Percentiles rank a stretch among this genome's conserved stretches.
Evolutionary conservation across 2,113 vertebrate genomes (phyloP).

Genomic region (Zosterops pallidus): DNA sequence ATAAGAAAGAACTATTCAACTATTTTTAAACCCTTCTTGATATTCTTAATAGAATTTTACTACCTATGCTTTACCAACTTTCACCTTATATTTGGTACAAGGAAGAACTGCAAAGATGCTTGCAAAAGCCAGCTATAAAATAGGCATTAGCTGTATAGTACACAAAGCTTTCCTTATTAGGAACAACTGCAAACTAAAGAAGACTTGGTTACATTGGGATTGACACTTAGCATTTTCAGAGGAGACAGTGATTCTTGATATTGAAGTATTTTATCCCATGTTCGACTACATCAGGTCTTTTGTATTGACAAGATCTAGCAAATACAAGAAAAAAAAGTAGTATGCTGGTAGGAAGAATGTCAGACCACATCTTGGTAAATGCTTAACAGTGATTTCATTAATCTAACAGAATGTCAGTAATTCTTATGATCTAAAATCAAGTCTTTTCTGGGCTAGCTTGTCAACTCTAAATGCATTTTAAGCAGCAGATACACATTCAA

Average conservation of each 20-base stretch:
- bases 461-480: not conserved
- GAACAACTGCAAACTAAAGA: slow-evolving; percentile 28
- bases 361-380: slow-evolving; percentile 35
- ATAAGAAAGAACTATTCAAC: not conserved
- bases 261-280: slow-evolving; percentile 68
- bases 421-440: not conserved
- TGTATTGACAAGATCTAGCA: slow-evolving; percentile 68
- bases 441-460: not conserved
- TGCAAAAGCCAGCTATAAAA: slow-evolving; percentile 1
- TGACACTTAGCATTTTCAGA: slow-evolving; percentile 69
- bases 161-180: not conserved
- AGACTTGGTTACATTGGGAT: slow-evolving; percentile 38
- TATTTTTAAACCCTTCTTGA: not conserved
- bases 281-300: slow-evolving; percentile 67
- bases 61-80: not conserved
- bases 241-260: slow-evolving; percentile 66
- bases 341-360: slow-evolving; percentile 36
- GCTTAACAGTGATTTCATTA: slow-evolving; percentile 10
- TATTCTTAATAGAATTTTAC: not conserved
- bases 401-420: not conserved
- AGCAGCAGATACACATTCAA: not conserved
- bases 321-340: slow-evolving; percentile 69
- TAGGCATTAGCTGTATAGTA: not conserved
- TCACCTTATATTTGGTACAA: not conserved
- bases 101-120: not conserved